A percentile compares a stretch with the other conserved stretches of the same genome.
phyloP scores from a whole-genome alignment of 2,113 vertebrate genomes.

The Myotis yumanensis region DNA sequence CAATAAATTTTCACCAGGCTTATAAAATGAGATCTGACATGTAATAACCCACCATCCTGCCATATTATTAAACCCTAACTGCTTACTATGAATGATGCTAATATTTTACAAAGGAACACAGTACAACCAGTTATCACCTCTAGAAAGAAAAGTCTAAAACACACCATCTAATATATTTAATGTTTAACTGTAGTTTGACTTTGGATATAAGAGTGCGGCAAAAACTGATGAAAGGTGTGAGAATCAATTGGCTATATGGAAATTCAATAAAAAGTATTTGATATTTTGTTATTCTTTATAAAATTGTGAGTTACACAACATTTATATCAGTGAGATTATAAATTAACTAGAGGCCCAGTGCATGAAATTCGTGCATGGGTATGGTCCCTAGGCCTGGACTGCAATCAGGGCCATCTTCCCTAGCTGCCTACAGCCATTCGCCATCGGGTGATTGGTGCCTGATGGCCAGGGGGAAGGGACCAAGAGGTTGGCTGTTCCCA shows the following conservation, averaged over 20 bases:
- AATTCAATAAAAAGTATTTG: neutral
- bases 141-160: slow-evolving; percentile 2
- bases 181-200: neutral
- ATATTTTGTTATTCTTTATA: neutral
- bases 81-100: slow-evolving; percentile 32
- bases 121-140: neutral
- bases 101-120: slow-evolving; percentile 32
- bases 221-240: neutral
- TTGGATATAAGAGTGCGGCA: neutral
- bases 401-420: too few species aligned
- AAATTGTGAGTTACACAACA: neutral
- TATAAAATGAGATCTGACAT: slow-evolving; percentile 70
- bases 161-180: slow-evolving; percentile 28
- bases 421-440: too few species aligned
- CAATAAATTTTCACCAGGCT: slow-evolving; percentile 63
- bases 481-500: too few species aligned
- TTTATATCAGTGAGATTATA: neutral
- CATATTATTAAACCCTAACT: slow-evolving; percentile 46
- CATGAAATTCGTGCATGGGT: too few species aligned
- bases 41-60: slow-evolving; percentile 34
- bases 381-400: too few species aligned
- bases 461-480: too few species aligned
- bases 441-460: too few species aligned
- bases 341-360: neutral
- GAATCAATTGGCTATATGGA: neutral